Percentiles rank a stretch among this genome's conserved stretches.
These are phyloP conservation scores for Chiloscyllium plagiosum DNA, from an alignment of 2,113 vertebrate genomes.

Conservation along the genomic window DNA sequence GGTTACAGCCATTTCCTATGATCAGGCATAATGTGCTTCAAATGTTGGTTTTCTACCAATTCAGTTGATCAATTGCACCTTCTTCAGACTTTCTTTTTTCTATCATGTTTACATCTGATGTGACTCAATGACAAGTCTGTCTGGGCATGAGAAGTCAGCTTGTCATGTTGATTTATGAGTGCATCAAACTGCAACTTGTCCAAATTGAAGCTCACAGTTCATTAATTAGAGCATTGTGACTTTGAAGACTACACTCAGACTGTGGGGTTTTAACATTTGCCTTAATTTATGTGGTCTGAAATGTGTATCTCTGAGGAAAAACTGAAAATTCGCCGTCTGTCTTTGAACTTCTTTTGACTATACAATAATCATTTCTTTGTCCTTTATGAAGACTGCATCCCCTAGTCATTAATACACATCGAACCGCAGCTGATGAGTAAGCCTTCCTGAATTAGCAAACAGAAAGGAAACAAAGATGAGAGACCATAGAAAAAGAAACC, in stretches of 20 bases:
- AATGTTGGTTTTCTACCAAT: conserved; percentile 89
- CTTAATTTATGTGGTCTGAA: conserved; percentile 87
- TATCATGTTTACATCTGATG: conserved; percentile 94
- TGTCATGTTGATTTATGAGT: conserved; percentile 99
- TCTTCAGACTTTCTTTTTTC: conserved; percentile 68
- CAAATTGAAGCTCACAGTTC: conserved; percentile 98
- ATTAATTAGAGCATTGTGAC: conserved; percentile 99
- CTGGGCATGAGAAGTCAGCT: conserved; percentile 87
- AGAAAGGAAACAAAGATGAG: conserved; percentile 84
- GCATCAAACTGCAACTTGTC: conserved; percentile 98
- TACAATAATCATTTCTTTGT: conserved; percentile 97
- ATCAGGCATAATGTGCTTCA: conserved; percentile 99
- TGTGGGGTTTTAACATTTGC: conserved; percentile 77
- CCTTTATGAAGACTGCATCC: conserved; percentile 85
- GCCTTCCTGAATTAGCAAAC: conserved; percentile 74
- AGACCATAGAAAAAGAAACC: conserved; percentile 48
- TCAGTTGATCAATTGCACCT: conserved; percentile 98
- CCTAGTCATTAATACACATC: conserved; percentile 90
- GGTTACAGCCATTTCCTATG: conserved; percentile 98
- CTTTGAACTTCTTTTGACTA: conserved; percentile 98
- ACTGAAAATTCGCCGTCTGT: conserved; percentile 80
- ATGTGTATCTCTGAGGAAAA: conserved; percentile 82
- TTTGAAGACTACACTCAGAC: conserved; percentile 90
- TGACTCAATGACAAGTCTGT: conserved; percentile 93
- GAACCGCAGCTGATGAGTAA: conserved; percentile 83